Evolutionary conservation across 2,888 invertebrate species (phyloP).

Genomic region (Leptinotarsa juncta): DNA sequence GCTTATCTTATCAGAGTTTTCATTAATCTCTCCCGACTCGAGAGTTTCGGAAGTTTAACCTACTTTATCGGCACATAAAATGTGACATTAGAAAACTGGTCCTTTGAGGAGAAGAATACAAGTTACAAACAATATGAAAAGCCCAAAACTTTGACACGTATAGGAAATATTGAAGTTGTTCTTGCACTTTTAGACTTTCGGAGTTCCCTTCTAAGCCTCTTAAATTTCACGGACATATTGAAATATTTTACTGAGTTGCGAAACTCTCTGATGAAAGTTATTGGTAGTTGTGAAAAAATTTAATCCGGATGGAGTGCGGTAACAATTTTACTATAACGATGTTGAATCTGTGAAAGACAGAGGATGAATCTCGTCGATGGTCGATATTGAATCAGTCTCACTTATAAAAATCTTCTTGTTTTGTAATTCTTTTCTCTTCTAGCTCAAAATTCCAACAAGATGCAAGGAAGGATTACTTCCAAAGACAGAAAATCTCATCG

Average conservation of each 20-base stretch:
- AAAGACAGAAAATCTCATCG: too few species aligned
- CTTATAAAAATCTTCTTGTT: too few species aligned
- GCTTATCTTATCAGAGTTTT: slow-evolving; percentile 7
- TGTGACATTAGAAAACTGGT: background rate
- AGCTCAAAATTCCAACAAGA: too few species aligned
- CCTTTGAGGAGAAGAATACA: slow-evolving; percentile 5
- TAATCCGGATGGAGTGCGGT: background rate
- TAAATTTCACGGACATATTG: background rate
- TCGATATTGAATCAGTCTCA: too few species aligned
- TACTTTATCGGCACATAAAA: background rate
- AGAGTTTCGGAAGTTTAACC: slow-evolving; percentile 10
- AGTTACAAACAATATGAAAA: slow-evolving; percentile 2
- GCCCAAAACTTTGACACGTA: slow-evolving; percentile 13
- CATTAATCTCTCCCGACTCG: slow-evolving; percentile 6
- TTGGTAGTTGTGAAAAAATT: background rate
- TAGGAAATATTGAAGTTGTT: background rate
- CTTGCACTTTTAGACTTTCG: background rate
- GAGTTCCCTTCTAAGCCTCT: background rate
- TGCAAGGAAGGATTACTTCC: too few species aligned
- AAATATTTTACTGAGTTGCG: slow-evolving; percentile 1
- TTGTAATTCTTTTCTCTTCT: too few species aligned
- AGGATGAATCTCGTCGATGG: too few species aligned
- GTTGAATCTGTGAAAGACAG: too few species aligned
- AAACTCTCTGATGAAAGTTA: background rate
- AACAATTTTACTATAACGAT: too few species aligned